Conservation (phyloP, 1,140 invertebrate genomes). For the Papilio helenus region DNA sequence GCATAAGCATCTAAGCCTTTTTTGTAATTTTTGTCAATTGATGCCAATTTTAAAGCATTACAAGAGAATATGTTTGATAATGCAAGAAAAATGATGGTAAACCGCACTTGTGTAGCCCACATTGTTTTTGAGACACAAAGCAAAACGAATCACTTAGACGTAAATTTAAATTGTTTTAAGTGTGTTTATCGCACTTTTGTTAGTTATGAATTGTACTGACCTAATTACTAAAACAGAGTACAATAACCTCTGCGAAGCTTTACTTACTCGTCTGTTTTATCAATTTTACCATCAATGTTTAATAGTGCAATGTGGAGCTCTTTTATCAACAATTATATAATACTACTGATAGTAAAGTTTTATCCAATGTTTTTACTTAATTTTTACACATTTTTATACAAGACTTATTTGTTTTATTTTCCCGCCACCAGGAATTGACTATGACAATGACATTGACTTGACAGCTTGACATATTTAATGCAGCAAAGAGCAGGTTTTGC, state of each 20-base stretch:
- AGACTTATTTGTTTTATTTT: not conserved
- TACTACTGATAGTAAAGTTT: not conserved
- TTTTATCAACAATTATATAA: too few species aligned
- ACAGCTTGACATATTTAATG: not conserved
- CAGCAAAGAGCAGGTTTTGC: not conserved
- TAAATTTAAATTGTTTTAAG: not conserved
- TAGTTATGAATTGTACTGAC: not conserved
- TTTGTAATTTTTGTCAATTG: slow-evolving; percentile 72
- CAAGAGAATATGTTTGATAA: slow-evolving; percentile 16
- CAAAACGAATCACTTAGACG: not conserved
- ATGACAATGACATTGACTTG: not conserved
- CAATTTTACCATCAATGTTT: not conserved
- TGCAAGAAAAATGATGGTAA: slow-evolving; percentile 1
- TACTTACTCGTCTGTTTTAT: not conserved
- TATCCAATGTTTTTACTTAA: not conserved
- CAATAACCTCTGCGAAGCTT: slow-evolving; percentile 19
- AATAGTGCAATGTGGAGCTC: not conserved
- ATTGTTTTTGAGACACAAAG: slow-evolving; percentile 13
- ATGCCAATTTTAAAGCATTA: slow-evolving; percentile 52
- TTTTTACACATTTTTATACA: not conserved
- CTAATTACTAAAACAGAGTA: slow-evolving; percentile 16
- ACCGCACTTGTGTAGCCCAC: not conserved
- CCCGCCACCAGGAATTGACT: not conserved
- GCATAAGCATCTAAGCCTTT: slow-evolving; percentile 87
- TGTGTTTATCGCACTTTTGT: not conserved